These are phyloP conservation scores for Gnatocerus cornutus DNA, from an alignment of 2,888 invertebrate species.

Conservation along the genomic window DNA sequence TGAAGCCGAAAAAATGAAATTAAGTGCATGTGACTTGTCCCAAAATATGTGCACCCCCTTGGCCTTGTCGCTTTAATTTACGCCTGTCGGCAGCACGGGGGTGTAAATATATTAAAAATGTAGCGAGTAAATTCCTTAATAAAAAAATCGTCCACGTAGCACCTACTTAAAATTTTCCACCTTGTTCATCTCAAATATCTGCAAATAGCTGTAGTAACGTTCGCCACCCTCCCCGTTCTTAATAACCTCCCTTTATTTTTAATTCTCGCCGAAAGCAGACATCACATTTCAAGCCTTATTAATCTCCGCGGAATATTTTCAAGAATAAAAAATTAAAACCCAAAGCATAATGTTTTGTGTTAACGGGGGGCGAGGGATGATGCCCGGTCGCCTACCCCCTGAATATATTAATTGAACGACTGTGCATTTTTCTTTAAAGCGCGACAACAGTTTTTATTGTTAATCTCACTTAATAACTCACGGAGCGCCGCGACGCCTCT, in stretches of 20 bases:
- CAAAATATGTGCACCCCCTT: too few relatives aligned
- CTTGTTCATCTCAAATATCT: slow-evolving; percentile 55
- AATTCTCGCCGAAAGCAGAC: slow-evolving; percentile 67
- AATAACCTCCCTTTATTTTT: slow-evolving; percentile 66
- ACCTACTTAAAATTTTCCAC: slow-evolving; percentile 53
- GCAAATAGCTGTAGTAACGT: slow-evolving; percentile 52
- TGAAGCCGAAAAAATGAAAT: too few relatives aligned
- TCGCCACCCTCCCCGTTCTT: slow-evolving; percentile 53
- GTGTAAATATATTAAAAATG: slow-evolving; percentile 36
- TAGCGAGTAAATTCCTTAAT: slow-evolving; percentile 48
- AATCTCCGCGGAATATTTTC: slow-evolving; percentile 69
- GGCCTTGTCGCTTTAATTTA: slow-evolving; percentile 25
- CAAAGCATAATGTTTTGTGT: slow-evolving; percentile 69
- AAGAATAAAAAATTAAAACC: slow-evolving; percentile 70
- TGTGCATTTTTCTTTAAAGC: slow-evolving; percentile 69
- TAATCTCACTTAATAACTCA: slow-evolving; percentile 66
- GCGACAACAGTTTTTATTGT: slow-evolving; percentile 69
- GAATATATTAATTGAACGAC: slow-evolving; percentile 71
- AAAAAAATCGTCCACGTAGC: slow-evolving; percentile 56
- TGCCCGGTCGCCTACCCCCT: slow-evolving; percentile 55
- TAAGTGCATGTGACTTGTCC: too few relatives aligned
- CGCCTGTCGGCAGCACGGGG: not conserved
- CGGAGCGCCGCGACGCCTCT: slow-evolving; percentile 51
- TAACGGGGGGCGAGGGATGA: slow-evolving; percentile 52
- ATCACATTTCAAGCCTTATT: slow-evolving; percentile 70